Evolutionary conservation across 2,797 vertebrate species (phyloP).

Genomic region (Geotrypetes seraphini): DNA sequence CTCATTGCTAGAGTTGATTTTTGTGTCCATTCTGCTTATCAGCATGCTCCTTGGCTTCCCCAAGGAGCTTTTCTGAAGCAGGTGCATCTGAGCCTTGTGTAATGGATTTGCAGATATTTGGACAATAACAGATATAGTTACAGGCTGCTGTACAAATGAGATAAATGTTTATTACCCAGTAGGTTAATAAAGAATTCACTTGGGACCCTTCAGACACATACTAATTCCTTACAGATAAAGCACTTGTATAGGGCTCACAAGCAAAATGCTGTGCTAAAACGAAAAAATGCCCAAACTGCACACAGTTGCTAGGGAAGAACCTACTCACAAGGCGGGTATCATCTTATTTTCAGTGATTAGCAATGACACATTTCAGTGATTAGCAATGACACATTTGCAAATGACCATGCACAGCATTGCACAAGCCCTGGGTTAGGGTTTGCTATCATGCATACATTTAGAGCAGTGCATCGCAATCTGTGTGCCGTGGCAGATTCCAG

Average conservation of each 20-base stretch:
- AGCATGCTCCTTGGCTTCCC: slow-evolving; percentile 6
- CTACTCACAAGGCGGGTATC: slow-evolving; percentile 41
- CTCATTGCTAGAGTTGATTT: slow-evolving; percentile 29
- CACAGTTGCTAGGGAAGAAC: slow-evolving; percentile 48
- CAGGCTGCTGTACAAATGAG: slow-evolving; percentile 32
- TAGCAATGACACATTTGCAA: slow-evolving; percentile 42
- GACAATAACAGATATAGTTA: slow-evolving; percentile 34
- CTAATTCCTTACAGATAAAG: slow-evolving; percentile 25
- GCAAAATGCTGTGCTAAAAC: slow-evolving; percentile 26
- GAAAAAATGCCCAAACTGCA: slow-evolving; percentile 12
- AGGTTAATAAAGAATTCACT: slow-evolving; percentile 35
- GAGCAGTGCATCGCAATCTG: too few species aligned
- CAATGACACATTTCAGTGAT: slow-evolving; percentile 49
- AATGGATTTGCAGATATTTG: slow-evolving; percentile 41
- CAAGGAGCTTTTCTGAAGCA: slow-evolving; percentile 21
- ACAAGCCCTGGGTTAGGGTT: slow-evolving; percentile 4
- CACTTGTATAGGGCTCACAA: slow-evolving; percentile 26
- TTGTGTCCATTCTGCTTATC: slow-evolving; percentile 35
- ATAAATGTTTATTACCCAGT: slow-evolving; percentile 40
- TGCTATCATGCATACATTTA: too few species aligned
- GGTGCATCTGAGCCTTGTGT: slow-evolving; percentile 27
- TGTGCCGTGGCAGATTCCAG: too few species aligned
- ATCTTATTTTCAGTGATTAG: slow-evolving; percentile 64
- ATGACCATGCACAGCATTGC: slow-evolving; percentile 17
- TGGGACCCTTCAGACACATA: slow-evolving; percentile 23